Evolutionary conservation across 1,140 invertebrate species (phyloP), one percentile per base, ranked within the genome.

Genomic region (Stenopsyche tienmushanensis): DNA sequence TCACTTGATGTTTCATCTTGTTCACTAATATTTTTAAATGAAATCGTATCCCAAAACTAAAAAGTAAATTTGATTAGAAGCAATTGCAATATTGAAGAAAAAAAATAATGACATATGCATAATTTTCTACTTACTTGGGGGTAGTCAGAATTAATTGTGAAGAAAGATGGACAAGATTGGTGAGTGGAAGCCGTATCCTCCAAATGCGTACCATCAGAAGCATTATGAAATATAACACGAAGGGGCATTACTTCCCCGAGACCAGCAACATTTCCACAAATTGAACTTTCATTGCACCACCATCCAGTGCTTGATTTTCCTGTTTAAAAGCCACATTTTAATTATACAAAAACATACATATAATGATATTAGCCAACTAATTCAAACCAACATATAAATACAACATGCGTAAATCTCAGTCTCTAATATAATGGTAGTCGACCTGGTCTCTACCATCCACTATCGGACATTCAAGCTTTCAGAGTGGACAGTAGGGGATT

Each of bases 121-220:
- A 47, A n/a, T 47, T 8, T 47, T 47, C 50, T 23, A 2, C 5
- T 58, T 24, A 79, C 78, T 74, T 78, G 78, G 15, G 76, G 72
- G 7, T 76, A 71, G 49, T 78, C 77, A 1, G 74, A 72, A 25
- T 1, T 62, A n/a, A 59, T 70, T 58, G 49, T 71, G 69, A 60
- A 72, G 18, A 15, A 67, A 52, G 62, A 73, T 75, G 54, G 76
- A 73, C 34, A 78, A 73, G 10, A 74, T 71, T 24, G 75, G 1
- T 75, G 54, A 8, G 71, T 52, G 18, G 75, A 73, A n/a, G 71
- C 74, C 10, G 76, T 79, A 74, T 88, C 86, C n/a, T n/a, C n/a
- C 70, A 88, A 80, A 69, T 84, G 85, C 47, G 87, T 88, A 9
- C 86, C 87, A 75, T 89, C 87, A 67, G 86, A 88, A 7, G 87